Evolutionary conservation across 2,888 invertebrate genomes (phyloP).

Genomic region (Ashinkailepas kermadecensis): DNA sequence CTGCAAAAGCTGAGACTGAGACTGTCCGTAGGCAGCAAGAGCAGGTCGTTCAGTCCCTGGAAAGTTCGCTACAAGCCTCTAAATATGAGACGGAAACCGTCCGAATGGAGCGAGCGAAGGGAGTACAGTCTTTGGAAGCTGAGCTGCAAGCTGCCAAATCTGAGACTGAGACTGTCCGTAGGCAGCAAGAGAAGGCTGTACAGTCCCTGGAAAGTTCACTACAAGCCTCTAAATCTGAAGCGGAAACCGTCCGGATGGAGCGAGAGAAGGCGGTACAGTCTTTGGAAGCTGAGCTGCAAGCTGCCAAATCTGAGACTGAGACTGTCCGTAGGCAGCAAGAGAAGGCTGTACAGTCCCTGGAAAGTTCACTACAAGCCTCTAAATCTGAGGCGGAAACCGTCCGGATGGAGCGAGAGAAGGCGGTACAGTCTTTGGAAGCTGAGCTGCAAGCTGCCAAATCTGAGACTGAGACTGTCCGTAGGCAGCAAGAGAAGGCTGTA

Average conservation of each 20-base stretch:
- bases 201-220: not conserved
- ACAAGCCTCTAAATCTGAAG: not conserved
- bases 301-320: not conserved
- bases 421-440: not conserved
- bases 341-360: not conserved
- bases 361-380: not conserved
- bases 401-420: not conserved
- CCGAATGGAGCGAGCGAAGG: not conserved
- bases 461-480: not conserved
- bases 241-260: not conserved
- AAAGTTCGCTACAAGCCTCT: not conserved
- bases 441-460: not conserved
- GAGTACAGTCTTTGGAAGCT: not conserved
- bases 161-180: not conserved
- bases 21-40: not conserved
- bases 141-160: not conserved
- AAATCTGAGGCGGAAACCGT: not conserved
- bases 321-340: not conserved
- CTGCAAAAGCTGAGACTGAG: not conserved
- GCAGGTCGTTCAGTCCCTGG: not conserved
- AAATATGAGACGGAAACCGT: not conserved
- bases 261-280: not conserved
- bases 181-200: not conserved
- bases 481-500: too few relatives aligned
- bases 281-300: not conserved